phyloP scores from a whole-genome alignment of 2,888 invertebrate species.

The Nephrotoma appendiculata region DNA sequence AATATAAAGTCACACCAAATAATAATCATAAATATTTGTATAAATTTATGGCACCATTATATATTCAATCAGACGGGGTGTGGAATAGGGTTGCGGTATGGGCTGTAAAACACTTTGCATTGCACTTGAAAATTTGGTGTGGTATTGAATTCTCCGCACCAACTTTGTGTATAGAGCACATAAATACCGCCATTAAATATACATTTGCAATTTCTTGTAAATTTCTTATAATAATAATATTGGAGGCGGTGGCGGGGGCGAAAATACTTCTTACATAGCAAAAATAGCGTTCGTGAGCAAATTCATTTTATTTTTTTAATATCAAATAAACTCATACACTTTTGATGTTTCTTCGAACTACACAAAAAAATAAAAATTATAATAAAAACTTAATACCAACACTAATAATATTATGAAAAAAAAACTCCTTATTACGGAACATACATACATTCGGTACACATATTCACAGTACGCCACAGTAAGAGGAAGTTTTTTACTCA shows the following conservation, averaged over 20 bases:
- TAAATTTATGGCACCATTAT: neutral
- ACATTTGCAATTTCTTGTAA: neutral
- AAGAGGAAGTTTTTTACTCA: neutral
- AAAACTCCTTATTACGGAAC: neutral
- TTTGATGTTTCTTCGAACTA: neutral
- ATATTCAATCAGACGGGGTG: neutral
- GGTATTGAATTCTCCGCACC: neutral
- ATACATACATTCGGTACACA: neutral
- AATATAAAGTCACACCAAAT: neutral
- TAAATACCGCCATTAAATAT: neutral
- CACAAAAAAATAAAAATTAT: neutral
- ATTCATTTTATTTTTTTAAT: neutral
- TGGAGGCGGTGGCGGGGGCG: neutral
- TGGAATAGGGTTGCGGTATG: neutral
- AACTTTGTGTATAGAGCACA: neutral
- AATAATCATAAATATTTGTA: neutral
- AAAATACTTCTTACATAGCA: neutral
- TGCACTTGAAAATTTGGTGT: neutral
- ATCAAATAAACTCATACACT: neutral
- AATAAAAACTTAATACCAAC: neutral
- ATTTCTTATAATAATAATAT: neutral
- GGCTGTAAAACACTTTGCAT: neutral
- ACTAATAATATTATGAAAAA: neutral
- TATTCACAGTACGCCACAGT: neutral
- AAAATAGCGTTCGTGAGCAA: neutral